phyloP scores from a whole-genome alignment of 2,797 vertebrate genomes.

The Rachycentron canadum region DNA sequence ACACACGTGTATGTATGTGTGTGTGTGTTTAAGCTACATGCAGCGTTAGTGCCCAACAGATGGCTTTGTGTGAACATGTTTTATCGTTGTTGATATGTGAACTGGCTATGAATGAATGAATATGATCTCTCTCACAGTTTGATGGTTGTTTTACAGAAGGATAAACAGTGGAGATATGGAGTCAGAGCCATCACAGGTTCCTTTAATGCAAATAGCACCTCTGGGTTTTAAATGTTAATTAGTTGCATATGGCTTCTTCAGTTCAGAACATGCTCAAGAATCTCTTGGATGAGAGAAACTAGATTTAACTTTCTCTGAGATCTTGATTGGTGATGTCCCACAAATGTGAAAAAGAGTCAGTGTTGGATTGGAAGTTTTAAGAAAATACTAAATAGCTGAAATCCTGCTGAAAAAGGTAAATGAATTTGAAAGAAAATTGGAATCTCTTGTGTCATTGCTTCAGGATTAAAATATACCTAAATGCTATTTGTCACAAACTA shows the following conservation, averaged over 20 bases:
- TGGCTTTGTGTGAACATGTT: conserved; percentile 71
- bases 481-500: background rate
- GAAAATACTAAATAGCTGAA: background rate
- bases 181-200: background rate
- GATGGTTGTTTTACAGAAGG: conserved; percentile 5
- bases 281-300: no score
- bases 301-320: no score
- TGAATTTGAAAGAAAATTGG: background rate
- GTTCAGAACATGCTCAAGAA: no score
- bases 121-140: conserved; percentile 37
- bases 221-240: conserved; percentile 12
- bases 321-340: background rate
- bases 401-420: background rate
- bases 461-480: background rate
- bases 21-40: conserved; percentile 12
- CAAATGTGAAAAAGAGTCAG: background rate
- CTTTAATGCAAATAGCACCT: background rate
- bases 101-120: conserved; percentile 50
- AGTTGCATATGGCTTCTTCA: no score
- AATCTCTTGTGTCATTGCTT: background rate
- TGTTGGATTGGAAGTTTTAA: background rate
- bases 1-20: conserved; percentile 7
- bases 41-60: conserved; percentile 61
- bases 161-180: background rate
- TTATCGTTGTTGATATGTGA: conserved; percentile 67